Evolutionary conservation across 2,888 invertebrate genomes (phyloP).

Genomic region (Mythimna impura): DNA sequence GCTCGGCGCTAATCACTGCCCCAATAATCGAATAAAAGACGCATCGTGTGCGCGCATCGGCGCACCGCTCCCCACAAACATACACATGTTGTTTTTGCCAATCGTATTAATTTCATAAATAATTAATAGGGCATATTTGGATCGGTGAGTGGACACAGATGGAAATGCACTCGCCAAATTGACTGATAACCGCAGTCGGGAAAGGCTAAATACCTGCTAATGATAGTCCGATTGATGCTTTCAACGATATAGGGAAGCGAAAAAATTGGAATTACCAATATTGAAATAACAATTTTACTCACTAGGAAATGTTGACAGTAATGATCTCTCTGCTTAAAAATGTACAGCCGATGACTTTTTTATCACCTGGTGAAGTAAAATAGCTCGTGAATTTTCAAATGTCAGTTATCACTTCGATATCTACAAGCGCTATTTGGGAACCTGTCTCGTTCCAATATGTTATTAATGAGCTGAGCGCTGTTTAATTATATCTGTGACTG

Average conservation of each 20-base stretch:
- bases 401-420: constrained; percentile 44
- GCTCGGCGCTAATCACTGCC: constrained; percentile 70
- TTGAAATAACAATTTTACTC: constrained; percentile 42
- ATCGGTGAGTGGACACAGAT: constrained; percentile 82
- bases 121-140: constrained; percentile 87
- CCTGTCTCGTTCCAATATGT: constrained; percentile 58
- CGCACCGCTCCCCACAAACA: constrained; percentile 63
- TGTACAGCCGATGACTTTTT: constrained; percentile 37
- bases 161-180: constrained; percentile 89
- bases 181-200: constrained; percentile 88
- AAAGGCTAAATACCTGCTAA: constrained; percentile 89
- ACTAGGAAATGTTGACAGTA: constrained; percentile 43
- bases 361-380: constrained; percentile 48
- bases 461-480: constrained; percentile 63
- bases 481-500: constrained; percentile 63
- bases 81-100: constrained; percentile 82
- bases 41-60: constrained; percentile 68
- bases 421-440: constrained; percentile 59
- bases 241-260: constrained; percentile 58
- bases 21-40: constrained; percentile 83
- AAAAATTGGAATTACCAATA: constrained; percentile 56
- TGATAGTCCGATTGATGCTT: constrained; percentile 84
- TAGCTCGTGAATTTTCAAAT: constrained; percentile 51
- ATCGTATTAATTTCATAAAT: constrained; percentile 88
- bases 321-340: constrained; percentile 41